Evolutionary conservation across 2,113 vertebrate genomes (phyloP).

Genomic region (Amphilophus citrinellus): DNA sequence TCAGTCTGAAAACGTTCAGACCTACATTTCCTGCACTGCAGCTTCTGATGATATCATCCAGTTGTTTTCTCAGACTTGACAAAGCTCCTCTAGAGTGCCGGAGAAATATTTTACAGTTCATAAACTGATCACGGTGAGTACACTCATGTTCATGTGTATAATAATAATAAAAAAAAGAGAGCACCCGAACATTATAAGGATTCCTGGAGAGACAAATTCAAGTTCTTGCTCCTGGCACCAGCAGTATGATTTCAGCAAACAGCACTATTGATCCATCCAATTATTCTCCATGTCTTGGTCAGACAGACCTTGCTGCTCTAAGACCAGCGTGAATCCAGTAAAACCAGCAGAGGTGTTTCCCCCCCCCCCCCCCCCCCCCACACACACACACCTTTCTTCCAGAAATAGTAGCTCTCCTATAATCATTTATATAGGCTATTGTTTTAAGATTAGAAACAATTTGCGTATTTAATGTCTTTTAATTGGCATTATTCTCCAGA

Average conservation of each 20-base stretch:
- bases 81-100: background rate
- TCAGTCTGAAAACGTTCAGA: background rate
- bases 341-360: background rate
- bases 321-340: accelerated
- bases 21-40: background rate
- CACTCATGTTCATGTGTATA: accelerated
- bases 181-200: background rate
- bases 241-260: background rate
- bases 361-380: background rate
- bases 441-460: background rate
- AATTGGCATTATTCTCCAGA: background rate
- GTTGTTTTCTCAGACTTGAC: background rate
- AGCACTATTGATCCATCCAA: background rate
- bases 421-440: background rate
- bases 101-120: accelerated
- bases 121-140: accelerated
- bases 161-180: background rate
- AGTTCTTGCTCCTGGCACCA: background rate
- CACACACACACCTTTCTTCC: background rate
- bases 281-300: too few relatives aligned
- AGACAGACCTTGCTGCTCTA: background rate
- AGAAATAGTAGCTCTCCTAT: background rate
- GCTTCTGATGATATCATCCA: background rate
- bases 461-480: background rate
- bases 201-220: background rate